Evolutionary conservation across 2,113 vertebrate genomes (phyloP), one percentile per base, ranked within the genome.

Genomic region (Protobothrops mucrosquamatus): DNA sequence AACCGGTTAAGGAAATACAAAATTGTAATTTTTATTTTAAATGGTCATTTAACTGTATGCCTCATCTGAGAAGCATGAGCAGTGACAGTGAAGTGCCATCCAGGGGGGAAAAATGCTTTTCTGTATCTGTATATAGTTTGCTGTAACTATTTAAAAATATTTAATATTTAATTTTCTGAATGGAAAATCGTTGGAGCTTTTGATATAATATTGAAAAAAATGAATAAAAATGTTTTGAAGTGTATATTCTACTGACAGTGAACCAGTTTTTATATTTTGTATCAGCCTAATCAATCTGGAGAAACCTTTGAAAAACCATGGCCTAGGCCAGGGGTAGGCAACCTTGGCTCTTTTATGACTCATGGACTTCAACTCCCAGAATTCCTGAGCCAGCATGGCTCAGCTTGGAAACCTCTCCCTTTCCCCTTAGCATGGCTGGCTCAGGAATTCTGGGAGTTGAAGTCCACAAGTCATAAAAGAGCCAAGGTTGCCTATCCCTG

Each of bases 191-290:
- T 85, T 23, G 7, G 85, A 90, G 85, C 23, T 88, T 51, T 91
- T 15, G 23, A 55, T 57, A 39, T 81, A n/a, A 92, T 94, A 87
- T 54, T 34, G 8, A 81, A 92, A 93, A 64, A 9, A 93, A 81
- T 1, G 90, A 94, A 94, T 94, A 96, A 96, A 96, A 91, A 34
- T 89, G 92, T 94, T 54, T 92, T 3, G 92, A 90, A 90, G 87
- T 92, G 0, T 81, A 24, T 74, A 22, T 18, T 2, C n/a, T 22
- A 22, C 18, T 43, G 39, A 81, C 34, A 23, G 9, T 81, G 74
- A n/a, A 15, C 69, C 69, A 39, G 69, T 81, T 81, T 81, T 81
- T 81, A 81, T 81, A 20, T 81, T 81, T 81, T 39, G 6, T 81
- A 81, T 39, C 14, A 74, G 20, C 34, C 69, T 81, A 81, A 34